Evolutionary conservation across 2,113 vertebrate species (phyloP), one percentile per base, ranked within the genome.

Genomic region (Dendrocopos noguchii): DNA sequence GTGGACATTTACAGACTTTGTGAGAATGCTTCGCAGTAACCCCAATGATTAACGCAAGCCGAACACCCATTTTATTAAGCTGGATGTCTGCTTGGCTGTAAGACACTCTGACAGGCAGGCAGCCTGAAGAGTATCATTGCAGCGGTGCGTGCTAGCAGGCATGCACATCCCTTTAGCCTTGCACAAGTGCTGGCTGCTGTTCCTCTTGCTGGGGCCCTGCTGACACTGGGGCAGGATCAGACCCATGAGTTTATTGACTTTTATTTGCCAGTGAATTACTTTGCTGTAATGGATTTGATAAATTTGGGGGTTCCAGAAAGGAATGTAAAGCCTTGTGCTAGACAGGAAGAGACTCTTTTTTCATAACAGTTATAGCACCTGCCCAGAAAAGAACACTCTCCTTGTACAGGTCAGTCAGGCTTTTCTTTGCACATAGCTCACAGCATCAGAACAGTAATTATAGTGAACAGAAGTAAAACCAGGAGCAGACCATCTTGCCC

Each of bases 281-380:
- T 18, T 0, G 0, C 8, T 24, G 33, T 12, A 24, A 7, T 50
- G 15, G 18, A 27, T 21, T 6, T 4, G n/a, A 44, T 39, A 27
- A 46, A 55, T 66, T 19, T 20, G 46, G 33, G 24, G 4, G 46
- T 56, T 12, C 27, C 34, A 1, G 31, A 20, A 19, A 33, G 60
- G 44, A 27, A 27, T 70, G 21, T 21, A 12, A 53, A 53, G 60
- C 15, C 31, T 57, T 24, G 59, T 31, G 64, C 20, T 57, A 52
- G 61, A 33, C 24, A 59, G 0, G 1, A 15, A 80, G 71, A 39
- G 7, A 4, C 3, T 74, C 31, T 55, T 28, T 39, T 63, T 34
- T 9, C 13, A 28, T 20, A 53, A 9, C 31, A 36, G 52, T 17
- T n/a, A 46, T 6, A 33, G 47, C 52, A 53, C 36, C 66, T 25